phyloP scores from a whole-genome alignment of 2,888 invertebrate species.

The Rhagium mordax region DNA sequence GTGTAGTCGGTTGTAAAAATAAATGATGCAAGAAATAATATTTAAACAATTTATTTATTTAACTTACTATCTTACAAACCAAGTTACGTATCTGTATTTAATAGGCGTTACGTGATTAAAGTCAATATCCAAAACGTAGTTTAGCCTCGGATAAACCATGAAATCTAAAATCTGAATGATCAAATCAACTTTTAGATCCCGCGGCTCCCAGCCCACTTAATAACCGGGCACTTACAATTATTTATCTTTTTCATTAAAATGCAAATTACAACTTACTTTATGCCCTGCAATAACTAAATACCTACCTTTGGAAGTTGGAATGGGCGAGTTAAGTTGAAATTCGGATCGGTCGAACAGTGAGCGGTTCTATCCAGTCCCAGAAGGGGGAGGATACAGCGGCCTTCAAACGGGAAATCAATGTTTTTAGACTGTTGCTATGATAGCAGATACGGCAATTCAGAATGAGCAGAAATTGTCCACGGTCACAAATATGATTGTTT shows the following conservation, averaged over 20 bases:
- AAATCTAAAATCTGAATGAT: not conserved
- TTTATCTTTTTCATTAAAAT: conserved; percentile 44
- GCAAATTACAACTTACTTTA: conserved; percentile 38
- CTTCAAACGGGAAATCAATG: conserved; percentile 3
- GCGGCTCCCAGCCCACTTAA: not conserved
- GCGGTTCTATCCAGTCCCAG: not conserved
- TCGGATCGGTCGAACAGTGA: not conserved
- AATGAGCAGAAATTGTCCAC: no score
- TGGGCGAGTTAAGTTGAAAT: conserved; percentile 23
- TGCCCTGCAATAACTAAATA: conserved; percentile 31
- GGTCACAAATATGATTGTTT: no score
- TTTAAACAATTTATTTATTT: no score
- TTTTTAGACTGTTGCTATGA: not conserved
- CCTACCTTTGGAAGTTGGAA: conserved; percentile 32
- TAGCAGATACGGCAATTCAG: not conserved
- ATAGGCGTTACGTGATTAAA: no score
- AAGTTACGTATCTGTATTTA: no score
- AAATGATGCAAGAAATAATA: no score
- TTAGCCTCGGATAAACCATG: not conserved
- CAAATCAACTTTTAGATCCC: not conserved
- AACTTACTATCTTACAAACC: no score
- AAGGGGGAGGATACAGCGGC: not conserved
- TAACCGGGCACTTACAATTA: conserved; percentile 22
- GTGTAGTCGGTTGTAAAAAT: no score
- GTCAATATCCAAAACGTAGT: not conserved